Conservation (phyloP, 2,113 vertebrate species). For the Spea multiplicata region DNA sequence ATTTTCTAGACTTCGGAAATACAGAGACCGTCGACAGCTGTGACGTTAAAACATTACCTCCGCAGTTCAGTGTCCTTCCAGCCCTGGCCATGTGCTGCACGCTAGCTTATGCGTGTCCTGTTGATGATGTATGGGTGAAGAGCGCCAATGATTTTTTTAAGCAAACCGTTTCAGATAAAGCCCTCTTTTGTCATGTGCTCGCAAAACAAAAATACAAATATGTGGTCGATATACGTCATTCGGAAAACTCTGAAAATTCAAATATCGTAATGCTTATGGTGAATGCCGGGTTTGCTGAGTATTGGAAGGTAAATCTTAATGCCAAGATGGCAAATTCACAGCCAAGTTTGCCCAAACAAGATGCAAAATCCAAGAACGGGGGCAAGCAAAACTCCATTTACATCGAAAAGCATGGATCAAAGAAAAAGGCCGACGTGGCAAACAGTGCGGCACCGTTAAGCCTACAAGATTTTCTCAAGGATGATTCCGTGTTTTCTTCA, state of each 20-base stretch:
- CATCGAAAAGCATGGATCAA: not conserved
- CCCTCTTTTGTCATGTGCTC: conserved; percentile 66
- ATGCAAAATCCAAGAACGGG: not conserved
- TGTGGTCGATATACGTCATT: conserved; percentile 65
- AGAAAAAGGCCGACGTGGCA: not conserved
- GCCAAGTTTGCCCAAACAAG: not conserved
- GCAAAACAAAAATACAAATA: conserved; percentile 65
- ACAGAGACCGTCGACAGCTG: conserved; percentile 73
- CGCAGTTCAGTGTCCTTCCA: conserved; percentile 68
- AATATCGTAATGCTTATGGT: conserved; percentile 66
- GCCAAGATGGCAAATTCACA: not conserved
- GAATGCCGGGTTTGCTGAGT: conserved; percentile 68
- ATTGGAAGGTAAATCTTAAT: conserved; percentile 56
- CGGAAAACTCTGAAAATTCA: conserved; percentile 51
- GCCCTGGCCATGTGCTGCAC: conserved; percentile 79
- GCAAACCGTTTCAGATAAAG: conserved; percentile 66
- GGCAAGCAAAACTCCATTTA: not conserved
- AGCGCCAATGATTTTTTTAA: conserved; percentile 72
- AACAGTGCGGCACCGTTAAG: not conserved
- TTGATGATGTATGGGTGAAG: conserved; percentile 74
- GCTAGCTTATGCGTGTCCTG: conserved; percentile 70
- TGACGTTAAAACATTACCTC: conserved; percentile 77
- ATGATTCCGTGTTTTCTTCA: conserved; percentile 19
- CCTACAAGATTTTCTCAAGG: not conserved
- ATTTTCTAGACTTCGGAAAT: conserved; percentile 89